Base-by-base conservation (phyloP, 1,140 invertebrate genomes). In the Maniola jurtina region DNA sequence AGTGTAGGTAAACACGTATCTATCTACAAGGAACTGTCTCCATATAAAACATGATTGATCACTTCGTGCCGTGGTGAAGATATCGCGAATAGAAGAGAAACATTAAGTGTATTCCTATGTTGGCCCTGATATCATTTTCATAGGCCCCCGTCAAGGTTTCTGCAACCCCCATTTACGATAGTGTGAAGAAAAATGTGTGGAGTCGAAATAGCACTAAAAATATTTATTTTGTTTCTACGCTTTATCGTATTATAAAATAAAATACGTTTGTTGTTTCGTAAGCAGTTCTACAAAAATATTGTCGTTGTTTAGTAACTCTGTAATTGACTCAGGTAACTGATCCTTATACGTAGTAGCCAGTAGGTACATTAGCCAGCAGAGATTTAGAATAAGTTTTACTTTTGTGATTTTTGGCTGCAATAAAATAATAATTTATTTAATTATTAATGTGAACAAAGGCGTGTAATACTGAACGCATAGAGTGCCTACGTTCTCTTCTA, bases 91-190 rank as follows among this genome's bases (percentile, higher is more conserved):
- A 83, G 76, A 79, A 45, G 79, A 84, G 73, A 80, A 83, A 89
- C 83, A 89, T 86, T 87, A 89, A 89, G 88, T 89, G 84, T 90
- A 84, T 90, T 88, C 77, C 85, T 88, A 78, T 88, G 86, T 87
- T 75, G 72, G 70, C 66, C 62, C 77, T 84, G 81, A 86, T 89
- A 89, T 88, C 86, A 86, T 89, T 87, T 86, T 88, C 84, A 86
- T 87, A 84, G 76, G 76, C 75, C 74, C 71, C 70, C 73, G 77
- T 77, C 78, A 79, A 80, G 66, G 80, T 78, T 84, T 73, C 76
- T 82, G 80, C 79, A 82, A 75, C 79, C 80, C 81, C 77, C 72
- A 79, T 75, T 61, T 69, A 71, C 71, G 70, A 74, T 73, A 73
- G 69, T 50, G 78, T 54, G 78, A 70, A 86, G 34, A 54, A 68